A percentile compares a stretch with the other conserved stretches of the same genome.
phyloP scores from a whole-genome alignment of 2,888 invertebrate genomes.

The Acrocera orbiculus region DNA sequence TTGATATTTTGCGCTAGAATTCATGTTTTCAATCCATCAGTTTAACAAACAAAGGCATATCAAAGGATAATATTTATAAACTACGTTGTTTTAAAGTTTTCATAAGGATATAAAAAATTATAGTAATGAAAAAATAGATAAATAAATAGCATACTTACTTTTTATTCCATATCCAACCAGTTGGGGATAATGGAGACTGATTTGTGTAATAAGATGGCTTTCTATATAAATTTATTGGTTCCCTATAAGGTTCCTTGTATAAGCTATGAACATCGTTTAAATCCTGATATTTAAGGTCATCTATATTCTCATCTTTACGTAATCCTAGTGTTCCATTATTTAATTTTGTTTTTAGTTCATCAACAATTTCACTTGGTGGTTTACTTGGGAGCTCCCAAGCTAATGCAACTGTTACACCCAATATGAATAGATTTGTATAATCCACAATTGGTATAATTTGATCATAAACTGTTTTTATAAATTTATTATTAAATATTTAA shows the following conservation, averaged over 20 bases:
- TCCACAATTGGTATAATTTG: slow-evolving; percentile 29
- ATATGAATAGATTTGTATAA: slow-evolving; percentile 35
- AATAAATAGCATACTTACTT: too few species aligned
- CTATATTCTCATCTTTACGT: slow-evolving; percentile 22
- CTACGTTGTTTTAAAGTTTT: too few species aligned
- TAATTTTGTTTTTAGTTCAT: slow-evolving; percentile 20
- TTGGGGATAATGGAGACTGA: not conserved
- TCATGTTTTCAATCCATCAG: too few species aligned
- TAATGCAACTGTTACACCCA: slow-evolving; percentile 56
- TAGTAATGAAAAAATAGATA: too few species aligned
- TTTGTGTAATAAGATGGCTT: not conserved
- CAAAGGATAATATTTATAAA: too few species aligned
- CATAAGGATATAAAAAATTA: too few species aligned
- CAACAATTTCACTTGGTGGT: slow-evolving; percentile 28
- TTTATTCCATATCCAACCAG: too few species aligned
- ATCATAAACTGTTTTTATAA: slow-evolving; percentile 17
- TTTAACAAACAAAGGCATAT: too few species aligned
- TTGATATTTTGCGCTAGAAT: too few species aligned
- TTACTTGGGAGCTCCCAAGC: slow-evolving; percentile 61
- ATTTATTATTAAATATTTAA: too few species aligned
- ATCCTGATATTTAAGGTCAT: slow-evolving; percentile 11
- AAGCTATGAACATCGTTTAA: not conserved
- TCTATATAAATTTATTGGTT: not conserved
- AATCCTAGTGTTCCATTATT: slow-evolving; percentile 21
- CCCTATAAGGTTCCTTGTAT: not conserved